Conservation (phyloP, 2,113 vertebrate genomes). For the Isurus oxyrinchus region DNA sequence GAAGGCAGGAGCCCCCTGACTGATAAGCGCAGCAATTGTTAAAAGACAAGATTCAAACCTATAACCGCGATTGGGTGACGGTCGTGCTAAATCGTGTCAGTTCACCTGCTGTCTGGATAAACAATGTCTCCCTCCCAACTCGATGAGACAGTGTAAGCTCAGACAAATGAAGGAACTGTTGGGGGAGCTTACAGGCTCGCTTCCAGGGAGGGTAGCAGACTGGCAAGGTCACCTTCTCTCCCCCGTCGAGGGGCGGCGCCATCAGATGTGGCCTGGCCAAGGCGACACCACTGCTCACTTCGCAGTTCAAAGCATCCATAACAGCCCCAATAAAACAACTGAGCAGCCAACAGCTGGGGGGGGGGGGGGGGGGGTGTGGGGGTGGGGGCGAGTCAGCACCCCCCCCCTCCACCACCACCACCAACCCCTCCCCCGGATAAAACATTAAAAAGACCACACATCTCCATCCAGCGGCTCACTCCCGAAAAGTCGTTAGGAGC, state of each 20-base stretch:
- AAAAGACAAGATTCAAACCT: not conserved
- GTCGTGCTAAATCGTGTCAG: not conserved
- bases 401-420: no score
- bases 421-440: not conserved
- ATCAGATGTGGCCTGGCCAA: slow-evolving; percentile 44
- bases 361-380: no score
- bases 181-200: slow-evolving; percentile 17
- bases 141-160: not conserved
- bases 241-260: slow-evolving; percentile 33
- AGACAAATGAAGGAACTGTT: slow-evolving; percentile 37
- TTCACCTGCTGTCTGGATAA: not conserved
- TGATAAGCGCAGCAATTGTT: not conserved
- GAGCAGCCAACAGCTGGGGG: not conserved
- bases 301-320: slow-evolving; percentile 39
- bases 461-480: not conserved
- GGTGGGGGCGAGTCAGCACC: no score
- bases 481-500: not conserved
- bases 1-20: no score
- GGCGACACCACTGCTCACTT: slow-evolving; percentile 38
- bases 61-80: not conserved
- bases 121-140: not conserved
- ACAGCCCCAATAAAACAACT: slow-evolving; percentile 2
- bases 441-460: not conserved
- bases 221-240: slow-evolving; percentile 59
- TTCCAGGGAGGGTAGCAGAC: slow-evolving; percentile 41